A percentile compares a stretch with the other conserved stretches of the same genome.
phyloP scores from a whole-genome alignment of 2,888 invertebrate species.

The Exephanes ischioxanthus region DNA sequence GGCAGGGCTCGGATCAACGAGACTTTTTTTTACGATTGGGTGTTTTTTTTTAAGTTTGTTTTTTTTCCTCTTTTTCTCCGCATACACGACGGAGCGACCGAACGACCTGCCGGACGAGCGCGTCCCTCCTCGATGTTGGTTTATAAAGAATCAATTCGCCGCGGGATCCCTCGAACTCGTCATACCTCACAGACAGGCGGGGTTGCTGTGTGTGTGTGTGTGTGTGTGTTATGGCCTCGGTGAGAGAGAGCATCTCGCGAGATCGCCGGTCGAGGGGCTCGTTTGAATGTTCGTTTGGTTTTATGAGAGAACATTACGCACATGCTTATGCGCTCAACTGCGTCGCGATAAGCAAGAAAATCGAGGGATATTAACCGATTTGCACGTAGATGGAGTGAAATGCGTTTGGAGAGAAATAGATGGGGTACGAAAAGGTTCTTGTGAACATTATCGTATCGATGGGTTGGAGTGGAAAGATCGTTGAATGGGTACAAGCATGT shows the following conservation, averaged over 20 bases:
- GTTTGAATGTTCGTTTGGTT: not conserved
- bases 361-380: not conserved
- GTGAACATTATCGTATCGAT: not conserved
- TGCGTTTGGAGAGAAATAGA: not conserved
- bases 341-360: not conserved
- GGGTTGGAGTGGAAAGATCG: not conserved
- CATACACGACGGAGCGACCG: conserved; percentile 37
- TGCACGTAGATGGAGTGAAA: not conserved
- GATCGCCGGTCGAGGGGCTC: not conserved
- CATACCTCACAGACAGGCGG: conserved; percentile 49
- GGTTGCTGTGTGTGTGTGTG: not conserved
- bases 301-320: not conserved
- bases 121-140: conserved; percentile 61
- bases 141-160: conserved; percentile 72
- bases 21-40: conserved; percentile 8
- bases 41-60: conserved; percentile 8
- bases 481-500: not conserved
- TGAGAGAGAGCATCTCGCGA: not conserved
- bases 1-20: conserved; percentile 54
- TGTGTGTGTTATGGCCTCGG: not conserved
- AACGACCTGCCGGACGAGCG: conserved; percentile 40
- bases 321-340: not conserved
- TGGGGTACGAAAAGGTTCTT: not conserved
- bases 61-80: conserved; percentile 6
- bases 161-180: conserved; percentile 65